Percentiles rank a stretch among this genome's conserved stretches.
Conservation (phyloP, 2,888 invertebrate species). For the Venusia cambrica region DNA sequence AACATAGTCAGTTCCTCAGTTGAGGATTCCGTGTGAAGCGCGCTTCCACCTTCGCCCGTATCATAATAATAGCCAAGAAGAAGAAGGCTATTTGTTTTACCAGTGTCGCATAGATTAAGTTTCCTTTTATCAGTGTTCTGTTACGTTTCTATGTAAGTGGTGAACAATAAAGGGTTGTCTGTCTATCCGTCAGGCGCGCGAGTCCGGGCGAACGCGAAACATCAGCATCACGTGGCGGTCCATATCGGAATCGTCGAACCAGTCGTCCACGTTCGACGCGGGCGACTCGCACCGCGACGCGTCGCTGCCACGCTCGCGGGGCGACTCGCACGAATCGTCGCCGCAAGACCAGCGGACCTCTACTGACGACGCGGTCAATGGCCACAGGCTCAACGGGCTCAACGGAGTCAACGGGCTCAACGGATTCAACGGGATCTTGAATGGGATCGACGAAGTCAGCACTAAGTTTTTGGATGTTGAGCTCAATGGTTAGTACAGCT, state of each 20-base stretch:
- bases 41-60: no score
- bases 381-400: conserved; percentile 37
- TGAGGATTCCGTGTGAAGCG: no score
- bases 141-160: no score
- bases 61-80: no score
- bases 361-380: conserved; percentile 40
- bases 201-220: conserved; percentile 57
- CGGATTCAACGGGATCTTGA: conserved; percentile 47
- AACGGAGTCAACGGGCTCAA: conserved; percentile 41
- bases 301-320: conserved; percentile 29
- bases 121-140: no score
- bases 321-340: conserved; percentile 38
- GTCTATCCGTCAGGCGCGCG: conserved; percentile 54
- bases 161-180: no score
- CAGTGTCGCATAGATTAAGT: no score
- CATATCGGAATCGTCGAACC: conserved; percentile 73
- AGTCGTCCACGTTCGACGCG: conserved; percentile 62
- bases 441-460: conserved; percentile 51
- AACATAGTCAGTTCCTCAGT: no score
- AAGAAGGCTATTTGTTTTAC: no score
- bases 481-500: conserved; percentile 57
- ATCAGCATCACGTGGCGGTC: conserved; percentile 77
- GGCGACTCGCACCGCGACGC: conserved; percentile 42
- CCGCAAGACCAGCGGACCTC: conserved; percentile 44
- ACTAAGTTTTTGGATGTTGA: conserved; percentile 69